A percentile compares a stretch with the other conserved stretches of the same genome.
phyloP scores from a whole-genome alignment of 2,797 vertebrate genomes.

The Rousettus madagascariensis region DNA sequence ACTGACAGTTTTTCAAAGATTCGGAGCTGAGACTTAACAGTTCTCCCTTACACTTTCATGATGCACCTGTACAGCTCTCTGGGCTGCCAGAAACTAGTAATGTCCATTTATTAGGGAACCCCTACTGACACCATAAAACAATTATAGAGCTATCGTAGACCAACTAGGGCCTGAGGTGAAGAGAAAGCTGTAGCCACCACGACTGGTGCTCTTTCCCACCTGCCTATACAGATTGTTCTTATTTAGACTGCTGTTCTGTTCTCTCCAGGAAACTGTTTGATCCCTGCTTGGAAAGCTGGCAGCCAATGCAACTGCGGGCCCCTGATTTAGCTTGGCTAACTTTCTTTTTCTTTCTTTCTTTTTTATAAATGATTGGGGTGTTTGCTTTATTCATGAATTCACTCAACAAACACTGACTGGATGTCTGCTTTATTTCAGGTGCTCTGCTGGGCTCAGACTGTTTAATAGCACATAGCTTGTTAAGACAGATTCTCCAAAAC shows the following conservation, averaged over 20 bases:
- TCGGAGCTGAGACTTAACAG: conserved; percentile 54
- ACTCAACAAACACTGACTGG: not conserved
- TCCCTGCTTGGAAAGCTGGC: conserved; percentile 16
- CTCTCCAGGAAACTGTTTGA: conserved; percentile 76
- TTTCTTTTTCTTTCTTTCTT: not conserved
- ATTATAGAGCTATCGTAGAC: conserved; percentile 79
- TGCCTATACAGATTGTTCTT: conserved; percentile 78
- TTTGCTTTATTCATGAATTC: not conserved
- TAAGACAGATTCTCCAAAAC: not conserved
- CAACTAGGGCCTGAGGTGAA: conserved; percentile 72
- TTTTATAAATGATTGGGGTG: not conserved
- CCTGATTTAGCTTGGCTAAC: not conserved
- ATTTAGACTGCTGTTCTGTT: conserved; percentile 69
- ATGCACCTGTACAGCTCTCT: conserved; percentile 80
- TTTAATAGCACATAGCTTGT: not conserved
- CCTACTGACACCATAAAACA: conserved; percentile 79
- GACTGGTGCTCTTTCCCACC: conserved; percentile 73
- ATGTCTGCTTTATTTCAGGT: not conserved
- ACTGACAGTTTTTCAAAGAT: conserved; percentile 77
- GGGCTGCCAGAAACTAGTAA: conserved; percentile 76
- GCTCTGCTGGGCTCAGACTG: not conserved
- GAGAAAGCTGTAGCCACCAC: conserved; percentile 70
- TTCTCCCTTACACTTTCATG: conserved; percentile 76
- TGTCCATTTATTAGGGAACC: conserved; percentile 78
- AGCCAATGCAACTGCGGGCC: not conserved